Percentiles rank a stretch among this genome's conserved stretches.
Conservation (phyloP, 2,888 invertebrate species). For the Nysson spinosus region DNA sequence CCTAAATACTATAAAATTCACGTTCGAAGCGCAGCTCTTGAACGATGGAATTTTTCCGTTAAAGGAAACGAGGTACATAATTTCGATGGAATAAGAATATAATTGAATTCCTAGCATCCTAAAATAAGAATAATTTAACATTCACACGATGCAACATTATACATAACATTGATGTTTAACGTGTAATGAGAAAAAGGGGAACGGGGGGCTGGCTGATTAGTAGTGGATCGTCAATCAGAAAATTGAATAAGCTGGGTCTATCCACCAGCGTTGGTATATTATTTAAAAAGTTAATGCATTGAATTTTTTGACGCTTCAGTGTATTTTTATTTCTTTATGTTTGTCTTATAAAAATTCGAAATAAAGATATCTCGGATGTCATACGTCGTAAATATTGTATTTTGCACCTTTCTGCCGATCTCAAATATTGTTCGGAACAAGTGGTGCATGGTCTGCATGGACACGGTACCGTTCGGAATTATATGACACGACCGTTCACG, state of each 20-base stretch:
- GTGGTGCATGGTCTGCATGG: constrained; percentile 36
- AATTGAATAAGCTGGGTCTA: constrained; percentile 57
- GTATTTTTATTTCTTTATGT: constrained; percentile 74
- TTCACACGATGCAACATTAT: constrained; percentile 43
- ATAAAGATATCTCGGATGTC: constrained; percentile 68
- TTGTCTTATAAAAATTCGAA: constrained; percentile 67
- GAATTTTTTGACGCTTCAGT: constrained; percentile 68
- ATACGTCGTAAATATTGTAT: constrained; percentile 62
- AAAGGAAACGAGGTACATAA: constrained; percentile 3
- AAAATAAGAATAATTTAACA: constrained; percentile 33
- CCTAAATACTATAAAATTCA: too few species aligned
- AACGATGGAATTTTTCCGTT: constrained; percentile 11
- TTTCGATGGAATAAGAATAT: neutral
- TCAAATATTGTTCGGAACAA: constrained; percentile 11
- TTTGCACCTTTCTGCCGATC: constrained; percentile 56
- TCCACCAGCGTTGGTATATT: constrained; percentile 57
- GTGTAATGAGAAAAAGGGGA: constrained; percentile 37
- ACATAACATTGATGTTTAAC: constrained; percentile 49
- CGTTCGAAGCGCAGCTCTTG: constrained; percentile 25
- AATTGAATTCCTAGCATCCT: constrained; percentile 11
- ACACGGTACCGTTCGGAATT: constrained; percentile 24
- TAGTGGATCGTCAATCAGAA: constrained; percentile 56
- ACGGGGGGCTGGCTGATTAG: constrained; percentile 51
- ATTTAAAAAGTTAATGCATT: constrained; percentile 65
- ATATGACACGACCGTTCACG: constrained; percentile 5